Percentiles rank a stretch among this genome's conserved stretches.
Conservation (phyloP, 2,113 vertebrate genomes). For the Percina caprodes region DNA sequence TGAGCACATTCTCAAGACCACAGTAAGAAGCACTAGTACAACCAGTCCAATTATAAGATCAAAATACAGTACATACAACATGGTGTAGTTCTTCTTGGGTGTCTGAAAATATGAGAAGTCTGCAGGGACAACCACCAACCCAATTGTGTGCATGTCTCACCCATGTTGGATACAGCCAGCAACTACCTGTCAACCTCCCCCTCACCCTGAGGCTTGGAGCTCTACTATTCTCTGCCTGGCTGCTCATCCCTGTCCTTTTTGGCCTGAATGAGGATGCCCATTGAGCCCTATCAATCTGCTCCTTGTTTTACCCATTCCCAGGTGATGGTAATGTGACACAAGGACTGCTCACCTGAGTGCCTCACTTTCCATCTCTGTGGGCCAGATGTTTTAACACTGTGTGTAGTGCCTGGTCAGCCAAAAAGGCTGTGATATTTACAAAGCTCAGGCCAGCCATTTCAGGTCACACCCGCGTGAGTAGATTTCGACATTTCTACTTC, state of each 20-base stretch:
- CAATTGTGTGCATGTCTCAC: constrained; percentile 54
- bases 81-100: constrained; percentile 50
- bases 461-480: constrained; percentile 28
- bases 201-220: constrained; percentile 16
- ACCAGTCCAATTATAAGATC: constrained; percentile 81
- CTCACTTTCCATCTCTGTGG: constrained; percentile 81
- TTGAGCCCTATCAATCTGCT: constrained; percentile 68
- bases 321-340: constrained; percentile 62
- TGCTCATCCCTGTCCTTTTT: constrained; percentile 64
- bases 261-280: constrained; percentile 38
- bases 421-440: constrained; percentile 63
- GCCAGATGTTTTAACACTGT: constrained; percentile 60
- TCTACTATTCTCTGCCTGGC: constrained; percentile 53
- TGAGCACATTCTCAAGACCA: constrained; percentile 51
- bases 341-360: constrained; percentile 64
- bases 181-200: constrained; percentile 66
- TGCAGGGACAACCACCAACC: constrained; percentile 81
- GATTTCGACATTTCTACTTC: constrained; percentile 15
- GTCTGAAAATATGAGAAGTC: constrained; percentile 79
- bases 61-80: constrained; percentile 51
- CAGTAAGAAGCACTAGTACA: constrained; percentile 66
- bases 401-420: constrained; percentile 12
- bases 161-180: constrained; percentile 52
- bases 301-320: constrained; percentile 63
- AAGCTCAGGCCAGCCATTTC: constrained; percentile 37